These are phyloP conservation scores for Lycocorax pyrrhopterus DNA, from an alignment of 2,113 vertebrate species.

Conservation along the genomic window DNA sequence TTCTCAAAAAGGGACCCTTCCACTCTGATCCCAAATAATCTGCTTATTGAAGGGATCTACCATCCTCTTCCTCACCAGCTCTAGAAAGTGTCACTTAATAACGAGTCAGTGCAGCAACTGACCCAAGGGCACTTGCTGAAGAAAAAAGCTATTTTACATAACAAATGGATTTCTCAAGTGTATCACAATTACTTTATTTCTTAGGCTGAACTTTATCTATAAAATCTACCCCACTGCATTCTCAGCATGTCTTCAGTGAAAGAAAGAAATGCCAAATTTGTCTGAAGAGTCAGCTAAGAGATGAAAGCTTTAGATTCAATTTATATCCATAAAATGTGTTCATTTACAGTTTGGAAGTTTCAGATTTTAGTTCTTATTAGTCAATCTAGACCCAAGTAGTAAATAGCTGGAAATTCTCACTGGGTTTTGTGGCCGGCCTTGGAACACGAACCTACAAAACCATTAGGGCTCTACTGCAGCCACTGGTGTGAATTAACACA, in stretches of 20 bases:
- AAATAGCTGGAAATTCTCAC: neutral
- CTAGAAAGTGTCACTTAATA: neutral
- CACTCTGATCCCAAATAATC: neutral
- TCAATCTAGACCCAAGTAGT: neutral
- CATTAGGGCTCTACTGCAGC: neutral
- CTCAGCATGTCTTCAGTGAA: neutral
- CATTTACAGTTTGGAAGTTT: neutral
- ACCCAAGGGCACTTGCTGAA: neutral
- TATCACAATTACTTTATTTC: neutral
- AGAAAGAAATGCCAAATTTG: neutral
- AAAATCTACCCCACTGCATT: neutral
- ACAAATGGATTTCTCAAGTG: conserved; percentile 1
- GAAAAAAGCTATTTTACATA: neutral
- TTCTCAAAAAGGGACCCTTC: neutral
- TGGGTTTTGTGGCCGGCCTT: neutral
- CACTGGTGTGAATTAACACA: neutral
- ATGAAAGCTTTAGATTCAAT: neutral
- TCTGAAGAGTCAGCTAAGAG: neutral
- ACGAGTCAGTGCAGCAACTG: neutral
- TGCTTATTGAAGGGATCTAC: neutral
- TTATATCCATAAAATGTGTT: neutral
- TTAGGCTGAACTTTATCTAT: neutral
- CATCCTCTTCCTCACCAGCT: neutral
- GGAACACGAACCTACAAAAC: neutral
- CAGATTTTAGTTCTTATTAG: neutral